Evolutionary conservation across 2,797 vertebrate species (phyloP), one percentile per base, ranked within the genome.

Genomic region (Caiman crocodilus): DNA sequence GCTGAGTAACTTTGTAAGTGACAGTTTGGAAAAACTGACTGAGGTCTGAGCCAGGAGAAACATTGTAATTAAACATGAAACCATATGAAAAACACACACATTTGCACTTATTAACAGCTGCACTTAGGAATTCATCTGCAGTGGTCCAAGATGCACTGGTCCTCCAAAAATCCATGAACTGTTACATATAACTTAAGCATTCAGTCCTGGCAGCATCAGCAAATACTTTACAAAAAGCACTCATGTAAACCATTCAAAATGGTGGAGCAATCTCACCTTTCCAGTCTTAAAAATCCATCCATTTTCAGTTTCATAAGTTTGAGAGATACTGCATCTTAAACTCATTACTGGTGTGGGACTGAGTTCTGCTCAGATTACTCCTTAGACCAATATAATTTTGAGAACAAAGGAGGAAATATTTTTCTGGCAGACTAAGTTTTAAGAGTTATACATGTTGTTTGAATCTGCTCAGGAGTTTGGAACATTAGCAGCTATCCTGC

Each of bases 141-240:
- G 80, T 26, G 9, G 8, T 32, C 30, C 64, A 42, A 4, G 42
- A 7, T 59, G 18, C 14, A 74, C 73, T 76, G 77, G 42, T 63
- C 90, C 75, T 87, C 78, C 73, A 89, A 65, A 85, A 71, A 71
- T 21, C 50, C 75, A 63, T 82, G 15, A 55, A 58, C 79, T 35
- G 85, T 87, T 82, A 82, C 76, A 83, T 65, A 35, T 23, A 21
- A 82, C 77, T 13, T 58, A 80, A 86, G 73, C 84, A 67, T 85
- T 89, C 94, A 75, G 76, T 73, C 85, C 42, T 74, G 65, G 25
- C 35, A 14, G 20, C 67, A 71, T 42, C 32, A 50, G 42, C 42
- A 50, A 50, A 50, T 50, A 50, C 42, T 50, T 50, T 50, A 50
- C 42, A 58, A 55, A 14, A 74, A 80, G 23, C 25, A 13, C 5